These are phyloP conservation scores for Liodrosophila aerea DNA, from an alignment of 2,888 invertebrate genomes.

Conservation along the genomic window DNA sequence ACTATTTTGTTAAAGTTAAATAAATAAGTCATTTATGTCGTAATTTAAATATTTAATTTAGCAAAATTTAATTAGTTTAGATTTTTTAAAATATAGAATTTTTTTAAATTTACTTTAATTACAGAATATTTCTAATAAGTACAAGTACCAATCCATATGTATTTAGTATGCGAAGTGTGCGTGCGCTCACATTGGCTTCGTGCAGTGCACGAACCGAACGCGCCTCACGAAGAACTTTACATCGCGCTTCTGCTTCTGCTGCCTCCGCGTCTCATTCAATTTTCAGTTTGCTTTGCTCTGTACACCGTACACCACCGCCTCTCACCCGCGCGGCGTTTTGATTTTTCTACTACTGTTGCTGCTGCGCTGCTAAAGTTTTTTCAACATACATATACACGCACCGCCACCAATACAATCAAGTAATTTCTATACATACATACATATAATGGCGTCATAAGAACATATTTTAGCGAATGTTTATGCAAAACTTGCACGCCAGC, in stretches of 20 bases:
- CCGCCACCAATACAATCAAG: constrained; percentile 62
- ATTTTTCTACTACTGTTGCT: constrained; percentile 75
- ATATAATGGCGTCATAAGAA: constrained; percentile 76
- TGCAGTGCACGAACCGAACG: constrained; percentile 59
- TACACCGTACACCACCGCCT: constrained; percentile 77
- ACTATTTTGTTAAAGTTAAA: not conserved
- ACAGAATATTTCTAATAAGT: too few species aligned
- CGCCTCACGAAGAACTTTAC: constrained; percentile 70
- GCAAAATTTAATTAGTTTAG: not conserved
- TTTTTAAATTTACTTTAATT: too few species aligned
- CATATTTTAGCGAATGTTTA: constrained; percentile 58
- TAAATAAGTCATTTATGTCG: not conserved
- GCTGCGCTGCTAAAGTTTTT: constrained; percentile 57
- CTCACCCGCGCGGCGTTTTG: constrained; percentile 79
- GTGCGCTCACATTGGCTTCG: constrained; percentile 46
- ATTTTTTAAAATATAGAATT: too few species aligned
- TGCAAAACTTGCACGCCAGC: constrained; percentile 46
- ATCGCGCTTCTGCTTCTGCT: constrained; percentile 69
- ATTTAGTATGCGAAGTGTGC: constrained; percentile 14
- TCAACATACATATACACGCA: constrained; percentile 48
- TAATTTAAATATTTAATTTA: not conserved
- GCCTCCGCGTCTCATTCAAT: constrained; percentile 75
- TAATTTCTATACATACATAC: constrained; percentile 63
- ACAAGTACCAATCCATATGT: constrained; percentile 1
- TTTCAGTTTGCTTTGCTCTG: constrained; percentile 78